A percentile compares a stretch with the other conserved stretches of the same genome.
phyloP scores from a whole-genome alignment of 2,113 vertebrate species.

The Gymnarchus niloticus region DNA sequence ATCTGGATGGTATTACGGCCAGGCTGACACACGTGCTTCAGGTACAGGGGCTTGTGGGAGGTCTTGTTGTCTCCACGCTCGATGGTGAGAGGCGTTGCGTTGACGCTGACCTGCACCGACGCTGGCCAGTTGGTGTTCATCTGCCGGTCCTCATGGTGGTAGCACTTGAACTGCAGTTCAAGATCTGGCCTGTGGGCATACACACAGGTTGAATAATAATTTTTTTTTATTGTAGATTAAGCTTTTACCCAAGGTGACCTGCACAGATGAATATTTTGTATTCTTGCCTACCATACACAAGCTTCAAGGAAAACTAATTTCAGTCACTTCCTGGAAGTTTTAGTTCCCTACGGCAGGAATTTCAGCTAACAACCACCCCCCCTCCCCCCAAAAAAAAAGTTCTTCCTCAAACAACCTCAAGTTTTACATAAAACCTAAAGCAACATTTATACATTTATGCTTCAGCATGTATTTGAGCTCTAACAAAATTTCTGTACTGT shows the following conservation, averaged over 20 bases:
- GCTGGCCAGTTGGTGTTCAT: conserved; percentile 98
- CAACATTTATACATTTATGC: too few relatives aligned
- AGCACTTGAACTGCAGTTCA: conserved; percentile 95
- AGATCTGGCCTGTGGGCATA: conserved; percentile 74
- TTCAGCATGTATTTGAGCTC: too few relatives aligned
- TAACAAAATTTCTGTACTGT: too few relatives aligned
- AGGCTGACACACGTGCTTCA: conserved; percentile 90
- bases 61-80: conserved; percentile 94
- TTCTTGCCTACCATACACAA: background rate
- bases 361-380: too few relatives aligned
- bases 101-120: conserved; percentile 91
- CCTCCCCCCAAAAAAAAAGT: background rate
- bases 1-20: conserved; percentile 96
- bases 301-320: background rate
- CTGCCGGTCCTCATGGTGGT: conserved; percentile 92
- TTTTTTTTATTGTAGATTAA: background rate
- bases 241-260: background rate
- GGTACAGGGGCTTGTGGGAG: conserved; percentile 89
- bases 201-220: background rate
- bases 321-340: background rate
- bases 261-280: background rate
- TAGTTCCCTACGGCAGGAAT: too few relatives aligned
- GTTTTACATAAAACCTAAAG: too few relatives aligned
- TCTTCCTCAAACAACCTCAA: background rate
- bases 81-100: conserved; percentile 83